Evolutionary conservation across 2,797 vertebrate genomes (phyloP).

Genomic region (Macroramphosus scolopax): DNA sequence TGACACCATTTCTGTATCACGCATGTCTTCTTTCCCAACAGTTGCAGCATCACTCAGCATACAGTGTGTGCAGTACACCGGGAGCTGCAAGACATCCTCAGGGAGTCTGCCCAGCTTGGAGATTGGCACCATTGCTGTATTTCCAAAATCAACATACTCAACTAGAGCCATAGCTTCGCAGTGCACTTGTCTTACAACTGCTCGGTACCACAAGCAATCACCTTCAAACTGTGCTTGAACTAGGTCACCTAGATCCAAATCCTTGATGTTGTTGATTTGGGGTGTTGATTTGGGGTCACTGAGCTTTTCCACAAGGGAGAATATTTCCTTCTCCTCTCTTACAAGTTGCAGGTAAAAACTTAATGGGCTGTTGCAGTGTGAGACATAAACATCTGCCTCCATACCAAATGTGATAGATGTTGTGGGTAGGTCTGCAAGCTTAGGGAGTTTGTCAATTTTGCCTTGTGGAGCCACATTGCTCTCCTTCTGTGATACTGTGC

Average conservation of each 20-base stretch:
- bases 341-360: slow-evolving; percentile 89
- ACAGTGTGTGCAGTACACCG: slow-evolving; percentile 82
- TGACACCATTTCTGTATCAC: slow-evolving; percentile 58
- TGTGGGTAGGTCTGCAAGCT: slow-evolving; percentile 72
- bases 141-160: slow-evolving; percentile 93
- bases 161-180: slow-evolving; percentile 59
- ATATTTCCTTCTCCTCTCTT: slow-evolving; percentile 79
- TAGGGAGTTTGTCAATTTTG: slow-evolving; percentile 52
- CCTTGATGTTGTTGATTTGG: slow-evolving; percentile 37
- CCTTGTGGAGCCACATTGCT: slow-evolving; percentile 2
- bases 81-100: slow-evolving; percentile 57
- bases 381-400: slow-evolving; percentile 82
- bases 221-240: slow-evolving; percentile 86
- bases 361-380: slow-evolving; percentile 78
- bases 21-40: slow-evolving; percentile 21
- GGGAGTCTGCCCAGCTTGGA: slow-evolving; percentile 74
- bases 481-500: slow-evolving; percentile 9
- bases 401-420: slow-evolving; percentile 73
- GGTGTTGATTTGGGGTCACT: slow-evolving; percentile 65
- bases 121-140: slow-evolving; percentile 73
- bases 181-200: slow-evolving; percentile 76
- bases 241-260: slow-evolving; percentile 79
- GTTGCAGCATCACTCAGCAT: slow-evolving; percentile 65
- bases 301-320: slow-evolving; percentile 79
- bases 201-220: slow-evolving; percentile 88